Percentiles rank a stretch among this genome's conserved stretches.
phyloP scores from a whole-genome alignment of 2,113 vertebrate genomes.

The Panthera uncia region DNA sequence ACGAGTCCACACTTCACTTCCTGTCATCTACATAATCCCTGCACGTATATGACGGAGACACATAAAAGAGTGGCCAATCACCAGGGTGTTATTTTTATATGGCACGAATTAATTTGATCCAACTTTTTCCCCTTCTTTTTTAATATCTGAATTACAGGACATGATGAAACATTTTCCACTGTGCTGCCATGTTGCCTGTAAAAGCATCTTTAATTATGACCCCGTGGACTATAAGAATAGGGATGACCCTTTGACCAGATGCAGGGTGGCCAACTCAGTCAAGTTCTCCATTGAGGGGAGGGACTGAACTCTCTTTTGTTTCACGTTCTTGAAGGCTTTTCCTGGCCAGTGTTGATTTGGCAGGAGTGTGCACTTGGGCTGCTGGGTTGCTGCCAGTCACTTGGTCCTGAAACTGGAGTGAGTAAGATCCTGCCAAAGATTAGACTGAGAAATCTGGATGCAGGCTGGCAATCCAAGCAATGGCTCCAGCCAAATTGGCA shows the following conservation, averaged over 20 bases:
- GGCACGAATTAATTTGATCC: not conserved
- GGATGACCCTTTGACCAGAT: not conserved
- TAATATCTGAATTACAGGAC: not conserved
- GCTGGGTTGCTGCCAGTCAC: conserved; percentile 74
- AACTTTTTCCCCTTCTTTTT: not conserved
- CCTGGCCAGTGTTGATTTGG: conserved; percentile 74
- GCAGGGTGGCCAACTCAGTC: not conserved
- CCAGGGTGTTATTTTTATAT: not conserved
- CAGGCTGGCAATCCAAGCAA: conserved; percentile 76
- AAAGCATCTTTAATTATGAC: not conserved
- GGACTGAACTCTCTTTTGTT: conserved; percentile 65
- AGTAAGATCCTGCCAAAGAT: conserved; percentile 79
- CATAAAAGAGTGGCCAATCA: not conserved
- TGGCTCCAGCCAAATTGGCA: conserved; percentile 77
- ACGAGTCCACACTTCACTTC: conserved; percentile 19
- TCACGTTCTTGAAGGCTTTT: conserved; percentile 72
- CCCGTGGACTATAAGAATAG: not conserved
- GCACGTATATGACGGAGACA: not conserved
- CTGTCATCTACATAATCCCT: conserved; percentile 14
- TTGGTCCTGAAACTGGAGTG: conserved; percentile 80
- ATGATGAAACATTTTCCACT: not conserved
- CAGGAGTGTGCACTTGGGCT: conserved; percentile 67
- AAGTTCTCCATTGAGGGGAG: not conserved
- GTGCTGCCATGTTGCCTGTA: not conserved
- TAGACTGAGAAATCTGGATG: conserved; percentile 82